phyloP scores from a whole-genome alignment of 2,888 invertebrate genomes.

The Creontiades dilutus region DNA sequence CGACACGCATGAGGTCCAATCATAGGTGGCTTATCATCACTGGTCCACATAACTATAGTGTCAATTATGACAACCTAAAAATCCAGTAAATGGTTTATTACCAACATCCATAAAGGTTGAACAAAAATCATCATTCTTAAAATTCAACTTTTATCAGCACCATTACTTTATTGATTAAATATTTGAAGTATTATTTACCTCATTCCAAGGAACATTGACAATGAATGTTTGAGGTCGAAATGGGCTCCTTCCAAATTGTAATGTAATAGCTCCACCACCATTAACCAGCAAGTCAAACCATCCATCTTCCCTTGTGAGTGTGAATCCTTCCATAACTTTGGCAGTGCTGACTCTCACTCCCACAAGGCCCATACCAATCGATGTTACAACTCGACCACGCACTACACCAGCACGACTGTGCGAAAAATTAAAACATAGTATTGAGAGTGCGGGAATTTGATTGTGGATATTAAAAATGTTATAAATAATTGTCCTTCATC shows the following conservation, averaged over 20 bases:
- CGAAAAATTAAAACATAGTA: slow-evolving; percentile 26
- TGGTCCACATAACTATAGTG: slow-evolving; percentile 89
- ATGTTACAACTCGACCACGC: slow-evolving; percentile 94
- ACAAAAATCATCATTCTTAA: background rate
- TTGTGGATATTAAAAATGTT: background rate
- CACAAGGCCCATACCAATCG: slow-evolving; percentile 94
- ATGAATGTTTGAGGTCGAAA: slow-evolving; percentile 93
- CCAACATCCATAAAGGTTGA: too few species aligned
- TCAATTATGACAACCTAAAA: slow-evolving; percentile 93
- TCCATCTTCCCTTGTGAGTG: slow-evolving; percentile 93
- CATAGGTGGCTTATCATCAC: slow-evolving; percentile 86
- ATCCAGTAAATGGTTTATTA: background rate
- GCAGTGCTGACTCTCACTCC: slow-evolving; percentile 97
- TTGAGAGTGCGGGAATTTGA: background rate
- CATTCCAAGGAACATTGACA: slow-evolving; percentile 97
- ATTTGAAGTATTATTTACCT: slow-evolving; percentile 80
- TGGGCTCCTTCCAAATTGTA: slow-evolving; percentile 95
- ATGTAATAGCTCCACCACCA: slow-evolving; percentile 97
- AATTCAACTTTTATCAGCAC: background rate
- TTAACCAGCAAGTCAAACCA: slow-evolving; percentile 99
- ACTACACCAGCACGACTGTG: slow-evolving; percentile 97
- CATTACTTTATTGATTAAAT: background rate
- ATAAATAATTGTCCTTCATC: too few species aligned
- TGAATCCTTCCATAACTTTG: slow-evolving; percentile 97
- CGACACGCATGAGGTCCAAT: slow-evolving; percentile 88